Conservation (phyloP, 2,888 invertebrate genomes). For the Perizoma affinitatum region DNA sequence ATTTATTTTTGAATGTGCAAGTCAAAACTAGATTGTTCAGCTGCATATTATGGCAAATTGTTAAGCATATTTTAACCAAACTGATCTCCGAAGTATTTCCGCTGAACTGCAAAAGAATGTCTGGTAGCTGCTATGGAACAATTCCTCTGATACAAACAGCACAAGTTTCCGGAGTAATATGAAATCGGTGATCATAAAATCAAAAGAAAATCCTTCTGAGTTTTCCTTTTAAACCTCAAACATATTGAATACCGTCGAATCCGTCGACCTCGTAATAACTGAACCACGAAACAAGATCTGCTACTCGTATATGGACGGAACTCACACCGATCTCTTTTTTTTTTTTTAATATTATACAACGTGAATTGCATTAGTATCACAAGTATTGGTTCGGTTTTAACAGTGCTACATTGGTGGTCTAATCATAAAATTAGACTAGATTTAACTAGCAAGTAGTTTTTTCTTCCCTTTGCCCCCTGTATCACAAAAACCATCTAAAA, state of each 20-base stretch:
- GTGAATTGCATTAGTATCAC: not conserved
- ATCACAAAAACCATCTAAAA: too few relatives aligned
- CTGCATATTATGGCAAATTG: too few relatives aligned
- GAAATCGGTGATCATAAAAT: conserved; percentile 12
- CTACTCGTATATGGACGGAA: conserved; percentile 4
- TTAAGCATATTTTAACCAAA: too few relatives aligned
- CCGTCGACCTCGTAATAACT: conserved; percentile 14
- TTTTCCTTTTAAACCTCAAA: conserved; percentile 15
- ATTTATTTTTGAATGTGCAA: too few relatives aligned
- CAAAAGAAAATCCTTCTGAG: conserved; percentile 8
- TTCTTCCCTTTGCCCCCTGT: too few relatives aligned
- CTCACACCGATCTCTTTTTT: conserved; percentile 3
- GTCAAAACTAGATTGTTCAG: too few relatives aligned
- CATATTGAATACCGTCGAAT: conserved; percentile 19
- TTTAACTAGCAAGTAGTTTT: too few relatives aligned
- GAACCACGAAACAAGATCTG: conserved; percentile 21
- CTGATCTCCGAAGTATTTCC: not conserved
- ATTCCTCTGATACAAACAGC: conserved; percentile 9
- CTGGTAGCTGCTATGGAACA: conserved; percentile 1
- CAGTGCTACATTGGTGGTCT: too few relatives aligned
- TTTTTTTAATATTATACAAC: conserved; percentile 9
- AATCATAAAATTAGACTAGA: too few relatives aligned
- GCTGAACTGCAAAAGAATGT: not conserved
- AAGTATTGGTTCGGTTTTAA: not conserved
- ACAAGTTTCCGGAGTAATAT: conserved; percentile 8